A percentile compares a stretch with the other conserved stretches of the same genome.
phyloP scores from a whole-genome alignment of 2,888 invertebrate genomes.

The Zonitis immaculata region DNA sequence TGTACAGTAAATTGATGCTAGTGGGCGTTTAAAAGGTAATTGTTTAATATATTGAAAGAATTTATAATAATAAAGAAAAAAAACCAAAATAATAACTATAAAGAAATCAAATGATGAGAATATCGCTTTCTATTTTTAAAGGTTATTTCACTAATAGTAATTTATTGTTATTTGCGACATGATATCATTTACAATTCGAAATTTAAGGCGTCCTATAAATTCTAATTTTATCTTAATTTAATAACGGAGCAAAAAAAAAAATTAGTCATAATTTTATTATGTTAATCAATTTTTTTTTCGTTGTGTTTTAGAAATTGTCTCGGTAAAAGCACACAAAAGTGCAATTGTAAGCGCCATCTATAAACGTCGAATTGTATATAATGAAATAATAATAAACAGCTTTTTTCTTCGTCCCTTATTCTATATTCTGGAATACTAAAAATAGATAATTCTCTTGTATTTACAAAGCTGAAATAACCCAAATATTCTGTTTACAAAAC shows the following conservation, averaged over 20 bases:
- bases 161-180: slow-evolving; percentile 17
- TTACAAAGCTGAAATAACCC: not conserved
- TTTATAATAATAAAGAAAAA: not conserved
- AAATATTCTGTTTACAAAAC: not conserved
- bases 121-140: slow-evolving; percentile 41
- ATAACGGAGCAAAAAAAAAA: no score
- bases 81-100: slow-evolving; percentile 3
- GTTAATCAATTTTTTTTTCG: no score
- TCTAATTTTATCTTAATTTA: no score
- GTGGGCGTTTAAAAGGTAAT: slow-evolving; percentile 22
- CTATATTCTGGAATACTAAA: not conserved
- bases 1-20: slow-evolving; percentile 11
- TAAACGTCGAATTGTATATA: not conserved
- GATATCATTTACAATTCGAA: slow-evolving; percentile 12
- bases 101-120: slow-evolving; percentile 20
- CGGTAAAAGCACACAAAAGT: not conserved
- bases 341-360: not conserved
- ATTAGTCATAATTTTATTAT: no score
- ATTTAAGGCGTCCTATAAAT: slow-evolving; percentile 6
- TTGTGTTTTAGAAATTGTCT: no score
- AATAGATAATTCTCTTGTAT: not conserved
- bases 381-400: no score
- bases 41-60: slow-evolving; percentile 25
- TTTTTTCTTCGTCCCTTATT: not conserved
- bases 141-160: slow-evolving; percentile 30